phyloP scores from a whole-genome alignment of 2,888 invertebrate genomes.

The Stenurella melanura region DNA sequence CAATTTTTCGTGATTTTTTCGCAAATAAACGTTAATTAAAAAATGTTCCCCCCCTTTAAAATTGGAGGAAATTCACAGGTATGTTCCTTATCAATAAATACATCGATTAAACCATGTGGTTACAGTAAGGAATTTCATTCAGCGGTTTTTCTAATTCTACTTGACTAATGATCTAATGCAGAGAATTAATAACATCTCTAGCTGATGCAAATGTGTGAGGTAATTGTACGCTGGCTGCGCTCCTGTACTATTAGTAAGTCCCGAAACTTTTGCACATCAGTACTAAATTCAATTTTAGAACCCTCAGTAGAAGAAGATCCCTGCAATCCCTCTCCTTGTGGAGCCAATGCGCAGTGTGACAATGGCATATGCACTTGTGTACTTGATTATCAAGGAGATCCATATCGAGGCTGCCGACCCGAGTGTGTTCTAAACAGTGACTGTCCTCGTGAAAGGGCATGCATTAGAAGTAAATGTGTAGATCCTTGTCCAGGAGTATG shows the following conservation, averaged over 20 bases:
- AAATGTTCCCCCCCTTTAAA: too few relatives aligned
- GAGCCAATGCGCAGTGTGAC: conserved; percentile 79
- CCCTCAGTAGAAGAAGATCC: conserved; percentile 75
- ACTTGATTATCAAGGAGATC: conserved; percentile 84
- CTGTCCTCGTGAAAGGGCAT: conserved; percentile 81
- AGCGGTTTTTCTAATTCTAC: too few relatives aligned
- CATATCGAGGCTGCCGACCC: conserved; percentile 84
- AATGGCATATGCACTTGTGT: conserved; percentile 82
- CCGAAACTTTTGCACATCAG: background rate
- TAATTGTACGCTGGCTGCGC: too few relatives aligned
- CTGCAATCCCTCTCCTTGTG: conserved; percentile 86
- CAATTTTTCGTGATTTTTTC: too few relatives aligned
- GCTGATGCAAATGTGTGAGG: too few relatives aligned
- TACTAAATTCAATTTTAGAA: conserved; percentile 60
- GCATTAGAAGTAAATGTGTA: conserved; percentile 83
- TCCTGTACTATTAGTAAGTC: background rate
- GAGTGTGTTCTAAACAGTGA: conserved; percentile 87
- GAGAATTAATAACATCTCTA: too few relatives aligned
- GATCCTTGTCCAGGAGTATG: conserved; percentile 86
- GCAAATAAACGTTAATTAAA: too few relatives aligned
- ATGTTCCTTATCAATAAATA: too few relatives aligned
- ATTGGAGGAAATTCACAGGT: too few relatives aligned
- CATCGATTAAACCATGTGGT: too few relatives aligned
- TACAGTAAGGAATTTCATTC: too few relatives aligned
- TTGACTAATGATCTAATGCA: too few relatives aligned